These are phyloP conservation scores for Notiomystis cincta DNA, from an alignment of 2,113 vertebrate species.

Conservation along the genomic window DNA sequence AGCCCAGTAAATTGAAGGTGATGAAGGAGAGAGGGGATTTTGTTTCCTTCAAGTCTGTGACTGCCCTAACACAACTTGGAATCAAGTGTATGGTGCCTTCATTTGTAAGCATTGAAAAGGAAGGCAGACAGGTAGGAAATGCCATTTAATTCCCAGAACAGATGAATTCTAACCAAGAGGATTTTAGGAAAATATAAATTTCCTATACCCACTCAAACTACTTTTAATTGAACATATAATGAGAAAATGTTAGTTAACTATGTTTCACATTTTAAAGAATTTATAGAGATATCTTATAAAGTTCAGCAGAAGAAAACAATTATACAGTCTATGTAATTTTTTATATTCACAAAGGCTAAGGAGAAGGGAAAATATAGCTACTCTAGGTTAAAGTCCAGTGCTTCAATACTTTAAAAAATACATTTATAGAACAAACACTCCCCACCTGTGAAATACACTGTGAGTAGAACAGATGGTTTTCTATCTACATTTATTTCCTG, in stretches of 20 bases:
- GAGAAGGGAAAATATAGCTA: neutral
- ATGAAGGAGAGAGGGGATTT: neutral
- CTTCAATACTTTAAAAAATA: neutral
- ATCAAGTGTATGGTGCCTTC: neutral
- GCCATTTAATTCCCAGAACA: neutral
- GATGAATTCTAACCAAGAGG: neutral
- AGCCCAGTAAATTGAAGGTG: neutral
- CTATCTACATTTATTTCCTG: neutral
- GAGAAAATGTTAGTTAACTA: neutral
- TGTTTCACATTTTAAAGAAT: neutral
- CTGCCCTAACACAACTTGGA: neutral
- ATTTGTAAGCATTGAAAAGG: neutral
- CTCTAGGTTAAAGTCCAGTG: neutral
- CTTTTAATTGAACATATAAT: neutral
- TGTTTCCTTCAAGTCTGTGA: neutral
- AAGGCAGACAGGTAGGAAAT: neutral
- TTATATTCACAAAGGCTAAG: neutral
- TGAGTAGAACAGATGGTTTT: slow-evolving; percentile 5
- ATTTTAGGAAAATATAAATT: neutral
- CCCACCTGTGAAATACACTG: neutral
- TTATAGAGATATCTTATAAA: neutral
- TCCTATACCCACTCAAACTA: neutral
- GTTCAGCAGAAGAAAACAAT: neutral
- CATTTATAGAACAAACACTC: neutral
- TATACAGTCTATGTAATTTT: neutral